Conservation (phyloP, 2,888 invertebrate species). For the Aspidiotus rigidus region DNA sequence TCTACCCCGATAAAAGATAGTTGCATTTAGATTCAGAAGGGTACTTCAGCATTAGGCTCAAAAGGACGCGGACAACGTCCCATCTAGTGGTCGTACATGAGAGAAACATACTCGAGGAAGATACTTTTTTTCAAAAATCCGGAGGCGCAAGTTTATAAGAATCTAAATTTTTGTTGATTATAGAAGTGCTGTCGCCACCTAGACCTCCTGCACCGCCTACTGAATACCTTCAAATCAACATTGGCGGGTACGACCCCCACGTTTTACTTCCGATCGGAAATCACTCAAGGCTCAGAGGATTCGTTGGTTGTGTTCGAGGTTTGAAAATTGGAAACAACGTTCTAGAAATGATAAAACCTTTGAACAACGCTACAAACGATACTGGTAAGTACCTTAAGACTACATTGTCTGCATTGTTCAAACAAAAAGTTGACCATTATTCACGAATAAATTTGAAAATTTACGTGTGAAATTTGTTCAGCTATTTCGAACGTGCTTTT, state of each 20-base stretch:
- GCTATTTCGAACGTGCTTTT: constrained; percentile 61
- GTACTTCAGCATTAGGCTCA: too few species aligned
- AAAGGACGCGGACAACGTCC: background rate
- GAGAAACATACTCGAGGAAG: background rate
- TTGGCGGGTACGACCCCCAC: constrained; percentile 74
- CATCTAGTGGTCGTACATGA: background rate
- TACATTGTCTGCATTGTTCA: background rate
- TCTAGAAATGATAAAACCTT: constrained; percentile 59
- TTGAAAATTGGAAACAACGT: constrained; percentile 72
- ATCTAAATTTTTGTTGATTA: constrained; percentile 39
- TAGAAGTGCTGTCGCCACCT: constrained; percentile 78
- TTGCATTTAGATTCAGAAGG: too few species aligned
- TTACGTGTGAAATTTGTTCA: constrained; percentile 39
- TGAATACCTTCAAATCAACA: constrained; percentile 74
- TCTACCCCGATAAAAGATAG: too few species aligned
- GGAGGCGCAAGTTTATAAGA: background rate
- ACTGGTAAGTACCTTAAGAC: constrained; percentile 12
- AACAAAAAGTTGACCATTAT: background rate
- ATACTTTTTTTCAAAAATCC: background rate
- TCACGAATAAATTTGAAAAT: background rate
- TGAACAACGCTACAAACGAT: constrained; percentile 30
- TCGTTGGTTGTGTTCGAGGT: constrained; percentile 78
- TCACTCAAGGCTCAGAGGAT: constrained; percentile 49
- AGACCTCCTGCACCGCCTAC: constrained; percentile 81
- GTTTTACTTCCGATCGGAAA: constrained; percentile 48